phyloP scores from a whole-genome alignment of 1,140 invertebrate genomes.

The Lycorma delicatula region DNA sequence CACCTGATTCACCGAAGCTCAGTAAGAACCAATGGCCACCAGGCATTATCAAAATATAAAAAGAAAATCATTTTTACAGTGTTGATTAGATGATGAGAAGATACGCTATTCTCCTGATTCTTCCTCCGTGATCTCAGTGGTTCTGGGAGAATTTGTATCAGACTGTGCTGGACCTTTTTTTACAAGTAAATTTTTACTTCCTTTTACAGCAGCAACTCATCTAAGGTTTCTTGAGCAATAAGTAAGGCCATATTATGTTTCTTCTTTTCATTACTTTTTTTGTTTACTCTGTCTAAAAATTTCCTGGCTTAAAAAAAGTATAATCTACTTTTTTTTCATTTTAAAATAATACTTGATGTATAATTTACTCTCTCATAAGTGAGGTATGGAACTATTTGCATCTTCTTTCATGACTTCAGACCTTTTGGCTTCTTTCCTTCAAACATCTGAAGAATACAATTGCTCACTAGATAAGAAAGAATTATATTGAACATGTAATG shows the following conservation, averaged over 20 bases:
- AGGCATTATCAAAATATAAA: conserved; percentile 43
- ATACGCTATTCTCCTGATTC: conserved; percentile 27
- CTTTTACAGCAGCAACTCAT: conserved; percentile 48
- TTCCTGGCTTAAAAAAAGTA: conserved; percentile 58
- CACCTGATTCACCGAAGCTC: too few species aligned
- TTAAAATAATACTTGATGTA: conserved; percentile 45
- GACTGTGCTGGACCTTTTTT: conserved; percentile 28
- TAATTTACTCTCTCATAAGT: conserved; percentile 30
- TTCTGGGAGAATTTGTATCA: conserved; percentile 40
- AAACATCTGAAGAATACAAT: conserved; percentile 36
- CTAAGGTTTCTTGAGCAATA: conserved; percentile 52
- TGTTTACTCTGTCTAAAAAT: conserved; percentile 48
- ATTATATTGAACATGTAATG: conserved; percentile 55
- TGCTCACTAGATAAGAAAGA: conserved; percentile 45
- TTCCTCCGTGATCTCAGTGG: conserved; percentile 42
- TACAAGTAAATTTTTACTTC: conserved; percentile 30
- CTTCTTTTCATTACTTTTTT: conserved; percentile 38
- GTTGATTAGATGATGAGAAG: conserved; percentile 15
- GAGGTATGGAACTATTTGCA: conserved; percentile 45
- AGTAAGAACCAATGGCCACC: too few species aligned
- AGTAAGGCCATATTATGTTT: conserved; percentile 26
- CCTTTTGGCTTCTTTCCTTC: conserved; percentile 33
- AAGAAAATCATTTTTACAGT: conserved; percentile 40
- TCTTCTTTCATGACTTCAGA: conserved; percentile 42
- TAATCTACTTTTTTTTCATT: conserved; percentile 63